phyloP scores from a whole-genome alignment of 2,113 vertebrate species.

The Panurus biarmicus region DNA sequence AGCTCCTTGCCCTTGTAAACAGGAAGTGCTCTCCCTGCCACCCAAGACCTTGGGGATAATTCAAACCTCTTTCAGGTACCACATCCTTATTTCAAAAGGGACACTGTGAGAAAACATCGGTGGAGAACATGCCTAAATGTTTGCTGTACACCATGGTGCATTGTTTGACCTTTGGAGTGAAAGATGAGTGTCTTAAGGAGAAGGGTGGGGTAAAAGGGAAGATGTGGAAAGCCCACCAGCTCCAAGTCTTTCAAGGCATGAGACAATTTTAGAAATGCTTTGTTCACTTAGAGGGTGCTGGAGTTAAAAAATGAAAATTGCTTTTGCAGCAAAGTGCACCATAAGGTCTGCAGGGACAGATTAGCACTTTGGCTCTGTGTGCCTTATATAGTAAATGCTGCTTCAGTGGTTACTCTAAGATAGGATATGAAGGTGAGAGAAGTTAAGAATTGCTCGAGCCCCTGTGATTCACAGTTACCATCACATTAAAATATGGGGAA shows the following conservation, averaged over 20 bases:
- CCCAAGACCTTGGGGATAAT: neutral
- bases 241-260: neutral
- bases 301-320: conserved; percentile 60
- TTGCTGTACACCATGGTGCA: neutral
- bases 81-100: neutral
- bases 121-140: neutral
- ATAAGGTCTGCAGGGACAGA: conserved; percentile 56
- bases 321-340: conserved; percentile 46
- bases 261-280: conserved; percentile 1
- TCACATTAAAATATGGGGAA: neutral
- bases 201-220: neutral
- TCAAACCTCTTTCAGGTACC: neutral
- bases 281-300: conserved; percentile 29
- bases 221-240: neutral
- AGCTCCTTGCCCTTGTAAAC: neutral
- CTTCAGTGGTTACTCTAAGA: conserved; percentile 47
- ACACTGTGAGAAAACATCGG: neutral
- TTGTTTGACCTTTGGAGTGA: neutral
- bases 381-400: conserved; percentile 29
- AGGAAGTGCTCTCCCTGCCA: neutral
- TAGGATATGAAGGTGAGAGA: conserved; percentile 43
- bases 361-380: conserved; percentile 34
- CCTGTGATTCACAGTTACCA: neutral
- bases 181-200: neutral
- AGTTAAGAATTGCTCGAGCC: neutral